A percentile compares a stretch with the other conserved stretches of the same genome.
Conservation (phyloP, 35 echinoderm and acorn worm species). For the Lytechinus pictus region DNA sequence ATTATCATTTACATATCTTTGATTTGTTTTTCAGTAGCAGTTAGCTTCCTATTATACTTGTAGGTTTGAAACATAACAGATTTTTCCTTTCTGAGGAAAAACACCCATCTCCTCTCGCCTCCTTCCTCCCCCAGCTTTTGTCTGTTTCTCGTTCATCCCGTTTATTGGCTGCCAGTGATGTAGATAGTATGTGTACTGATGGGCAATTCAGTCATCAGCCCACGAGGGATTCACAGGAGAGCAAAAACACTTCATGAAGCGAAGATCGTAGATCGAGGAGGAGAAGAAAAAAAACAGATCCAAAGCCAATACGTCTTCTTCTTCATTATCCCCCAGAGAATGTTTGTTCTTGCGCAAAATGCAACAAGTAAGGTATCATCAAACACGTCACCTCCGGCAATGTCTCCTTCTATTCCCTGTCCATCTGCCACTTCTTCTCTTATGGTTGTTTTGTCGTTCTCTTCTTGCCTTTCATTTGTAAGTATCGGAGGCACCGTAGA, state of each 20-base stretch:
- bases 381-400: background rate
- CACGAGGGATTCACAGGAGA: background rate
- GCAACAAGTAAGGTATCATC: background rate
- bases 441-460: background rate
- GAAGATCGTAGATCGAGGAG: background rate
- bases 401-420: background rate
- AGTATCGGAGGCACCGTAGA: background rate
- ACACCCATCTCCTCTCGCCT: background rate
- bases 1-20: background rate
- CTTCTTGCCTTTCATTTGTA: background rate
- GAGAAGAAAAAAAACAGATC: background rate
- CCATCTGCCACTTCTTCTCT: background rate
- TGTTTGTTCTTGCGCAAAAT: background rate
- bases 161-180: conserved; percentile 2
- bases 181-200: background rate
- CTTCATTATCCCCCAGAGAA: background rate
- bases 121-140: background rate
- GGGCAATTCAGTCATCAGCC: background rate
- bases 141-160: background rate
- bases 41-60: background rate
- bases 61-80: background rate
- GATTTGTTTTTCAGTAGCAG: background rate
- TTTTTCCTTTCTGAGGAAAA: background rate
- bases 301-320: background rate
- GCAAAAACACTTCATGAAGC: conserved; percentile 17